phyloP scores from a whole-genome alignment of 2,113 vertebrate genomes.

The Speoplatyrhinus poulsoni region DNA sequence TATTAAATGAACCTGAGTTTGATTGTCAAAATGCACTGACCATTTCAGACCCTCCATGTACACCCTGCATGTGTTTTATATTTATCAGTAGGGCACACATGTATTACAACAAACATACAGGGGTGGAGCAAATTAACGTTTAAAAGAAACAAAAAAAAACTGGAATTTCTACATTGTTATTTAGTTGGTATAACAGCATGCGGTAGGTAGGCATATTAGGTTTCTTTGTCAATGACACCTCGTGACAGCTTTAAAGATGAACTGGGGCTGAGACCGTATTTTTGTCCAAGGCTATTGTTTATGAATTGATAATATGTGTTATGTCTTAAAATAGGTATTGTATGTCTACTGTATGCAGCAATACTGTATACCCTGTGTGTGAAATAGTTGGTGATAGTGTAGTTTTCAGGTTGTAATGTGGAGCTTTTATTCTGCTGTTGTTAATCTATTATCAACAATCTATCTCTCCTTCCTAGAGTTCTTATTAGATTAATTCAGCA shows the following conservation, averaged over 20 bases:
- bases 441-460: not conserved
- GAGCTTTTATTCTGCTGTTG: slow-evolving; percentile 8
- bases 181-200: too few relatives aligned
- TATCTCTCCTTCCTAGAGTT: not conserved
- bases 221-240: too few relatives aligned
- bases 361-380: not conserved
- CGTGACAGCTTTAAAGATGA: too few relatives aligned
- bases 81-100: not conserved
- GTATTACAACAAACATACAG: not conserved
- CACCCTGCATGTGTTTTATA: not conserved
- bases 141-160: too few relatives aligned
- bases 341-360: too few relatives aligned
- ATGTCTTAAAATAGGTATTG: not conserved
- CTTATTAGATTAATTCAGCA: slow-evolving; percentile 2
- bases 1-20: not conserved
- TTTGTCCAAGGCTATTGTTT: too few relatives aligned
- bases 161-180: too few relatives aligned
- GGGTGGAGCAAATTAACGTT: too few relatives aligned
- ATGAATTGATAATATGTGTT: not conserved
- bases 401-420: not conserved
- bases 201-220: too few relatives aligned
- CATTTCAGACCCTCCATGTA: not conserved
- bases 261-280: too few relatives aligned
- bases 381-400: not conserved
- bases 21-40: not conserved